A percentile compares a stretch with the other conserved stretches of the same genome.
phyloP scores from a whole-genome alignment of 1,140 invertebrate genomes.

The Danaus melanippus region DNA sequence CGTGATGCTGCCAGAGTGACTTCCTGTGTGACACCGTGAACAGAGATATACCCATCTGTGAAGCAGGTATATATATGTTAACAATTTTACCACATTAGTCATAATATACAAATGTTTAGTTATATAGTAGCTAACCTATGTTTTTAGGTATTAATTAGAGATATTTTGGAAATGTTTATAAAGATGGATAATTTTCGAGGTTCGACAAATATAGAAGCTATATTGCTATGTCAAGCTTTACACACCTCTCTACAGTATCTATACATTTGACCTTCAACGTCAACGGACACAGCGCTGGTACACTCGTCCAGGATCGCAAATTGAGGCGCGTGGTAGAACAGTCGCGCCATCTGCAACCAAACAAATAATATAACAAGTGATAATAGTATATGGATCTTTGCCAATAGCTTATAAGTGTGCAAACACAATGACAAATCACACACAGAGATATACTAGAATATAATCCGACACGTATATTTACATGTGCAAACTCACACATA shows the following conservation, averaged over 20 bases:
- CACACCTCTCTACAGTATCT: slow-evolving; percentile 80
- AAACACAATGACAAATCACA: no score
- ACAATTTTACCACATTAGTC: not conserved
- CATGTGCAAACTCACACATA: no score
- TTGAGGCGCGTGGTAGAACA: slow-evolving; percentile 97
- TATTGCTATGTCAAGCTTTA: no score
- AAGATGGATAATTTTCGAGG: no score
- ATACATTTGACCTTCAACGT: slow-evolving; percentile 98
- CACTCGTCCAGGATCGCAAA: slow-evolving; percentile 99
- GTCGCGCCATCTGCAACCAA: slow-evolving; percentile 86
- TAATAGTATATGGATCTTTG: no score
- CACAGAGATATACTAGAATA: no score
- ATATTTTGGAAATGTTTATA: no score
- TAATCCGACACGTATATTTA: no score
- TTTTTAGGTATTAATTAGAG: no score
- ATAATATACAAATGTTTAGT: not conserved
- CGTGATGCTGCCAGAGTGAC: slow-evolving; percentile 97
- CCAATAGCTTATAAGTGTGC: no score
- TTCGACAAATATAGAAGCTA: no score
- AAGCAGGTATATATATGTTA: not conserved
- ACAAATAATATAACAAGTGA: not conserved
- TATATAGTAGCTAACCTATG: no score
- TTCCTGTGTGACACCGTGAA: slow-evolving; percentile 98
- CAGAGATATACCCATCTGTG: slow-evolving; percentile 89
- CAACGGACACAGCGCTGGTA: slow-evolving; percentile 97